Evolutionary conservation across 2,113 vertebrate species (phyloP), one percentile per base, ranked within the genome.

Genomic region (Pipra filicauda): DNA sequence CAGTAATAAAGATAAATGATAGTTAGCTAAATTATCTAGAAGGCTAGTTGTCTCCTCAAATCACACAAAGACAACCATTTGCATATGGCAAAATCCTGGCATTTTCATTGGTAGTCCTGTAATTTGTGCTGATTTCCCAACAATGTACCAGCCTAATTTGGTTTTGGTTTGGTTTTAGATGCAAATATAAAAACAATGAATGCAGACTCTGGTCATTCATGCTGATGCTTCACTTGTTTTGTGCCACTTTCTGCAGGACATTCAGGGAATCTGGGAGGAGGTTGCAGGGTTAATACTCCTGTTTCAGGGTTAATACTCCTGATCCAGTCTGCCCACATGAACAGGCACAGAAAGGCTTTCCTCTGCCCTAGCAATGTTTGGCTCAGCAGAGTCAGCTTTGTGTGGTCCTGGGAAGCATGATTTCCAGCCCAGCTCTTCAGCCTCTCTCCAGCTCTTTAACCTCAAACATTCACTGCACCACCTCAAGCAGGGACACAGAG

Each of bases 1-100:
- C 27, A 91, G 26, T 72, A 86, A 88, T 58, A 93, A 87, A 95
- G 77, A 88, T 67, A 95, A 94, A 93, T 78, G 30, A 79, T 39
- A 85, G 80, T 76, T 66, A 66, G 41, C 61, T 83, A 70, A 93
- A 87, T 88, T 95, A 74, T 83, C 70, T 94, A 64, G 86, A 93
- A 93, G 43, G 54, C 59, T 37, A 70, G 69, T 52, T 30, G 15
- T 82, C 61, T 94, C 88, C 82, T 93, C 88, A 88, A 88, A 55
- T 67, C 33, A 65, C 61, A 74, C n/a, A 86, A 88, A 84, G 28
- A 6, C 65, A 93, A 88, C 16, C 2, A 76, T 87, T 89, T 80
- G 27, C 67, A 88, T 81, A 83, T 41, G 66, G 78, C 30, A 88
- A 86, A 93, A 81, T 70, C 43, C 19, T 51, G 30, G 14, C 1